Percentiles rank a stretch among this genome's conserved stretches.
Conservation (phyloP, 2,888 invertebrate genomes). For the Sinelater perroti region DNA sequence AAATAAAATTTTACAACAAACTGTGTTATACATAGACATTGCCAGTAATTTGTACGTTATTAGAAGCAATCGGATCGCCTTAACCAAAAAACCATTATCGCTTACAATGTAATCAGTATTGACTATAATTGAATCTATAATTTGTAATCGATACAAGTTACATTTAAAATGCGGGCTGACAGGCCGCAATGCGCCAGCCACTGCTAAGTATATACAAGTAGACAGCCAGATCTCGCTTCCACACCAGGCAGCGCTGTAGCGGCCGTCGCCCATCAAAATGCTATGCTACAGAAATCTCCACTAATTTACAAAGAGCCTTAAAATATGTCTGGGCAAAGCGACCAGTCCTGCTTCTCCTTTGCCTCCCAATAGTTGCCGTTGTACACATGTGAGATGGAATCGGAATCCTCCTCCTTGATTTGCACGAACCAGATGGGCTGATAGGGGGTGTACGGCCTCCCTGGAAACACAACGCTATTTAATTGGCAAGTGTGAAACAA, state of each 20-base stretch:
- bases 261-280: too few relatives aligned
- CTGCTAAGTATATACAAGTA: slow-evolving; percentile 5
- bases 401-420: slow-evolving; percentile 75
- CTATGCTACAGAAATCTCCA: slow-evolving; percentile 17
- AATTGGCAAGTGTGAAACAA: too few relatives aligned
- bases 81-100: slow-evolving; percentile 21
- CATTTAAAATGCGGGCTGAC: slow-evolving; percentile 4
- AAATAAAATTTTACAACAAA: too few relatives aligned
- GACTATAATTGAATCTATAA: slow-evolving; percentile 22
- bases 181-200: not conserved
- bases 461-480: slow-evolving; percentile 45
- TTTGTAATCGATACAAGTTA: slow-evolving; percentile 16
- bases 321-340: slow-evolving; percentile 90
- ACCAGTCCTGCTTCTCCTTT: slow-evolving; percentile 90
- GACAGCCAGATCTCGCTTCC: slow-evolving; percentile 12
- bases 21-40: too few relatives aligned
- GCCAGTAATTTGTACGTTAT: too few relatives aligned
- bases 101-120: slow-evolving; percentile 21
- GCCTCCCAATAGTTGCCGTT: slow-evolving; percentile 92
- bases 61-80: not conserved
- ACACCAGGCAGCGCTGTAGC: not conserved
- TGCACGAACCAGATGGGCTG: slow-evolving; percentile 92
- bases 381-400: slow-evolving; percentile 80
- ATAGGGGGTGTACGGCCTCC: slow-evolving; percentile 74
- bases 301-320: slow-evolving; percentile 51